Base-by-base conservation (phyloP, 2,113 vertebrate species). In the Delphinus delphis region DNA sequence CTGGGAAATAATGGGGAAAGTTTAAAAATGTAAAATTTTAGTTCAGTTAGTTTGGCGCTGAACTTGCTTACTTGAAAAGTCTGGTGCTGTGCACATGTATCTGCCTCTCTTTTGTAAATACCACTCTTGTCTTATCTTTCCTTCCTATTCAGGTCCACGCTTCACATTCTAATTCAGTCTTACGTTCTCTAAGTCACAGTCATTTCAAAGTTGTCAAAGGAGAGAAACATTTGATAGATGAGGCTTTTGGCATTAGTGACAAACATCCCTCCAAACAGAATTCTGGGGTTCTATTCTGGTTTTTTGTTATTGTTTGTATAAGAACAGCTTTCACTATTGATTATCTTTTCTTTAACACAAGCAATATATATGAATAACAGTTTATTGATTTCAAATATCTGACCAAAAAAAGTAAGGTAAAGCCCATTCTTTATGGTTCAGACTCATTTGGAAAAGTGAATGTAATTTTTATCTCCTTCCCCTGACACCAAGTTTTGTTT, bases 41-140 rank as follows among this genome's bases (percentile, higher is more conserved):
- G 53, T 89, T 97, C 74, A 41, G 31, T 82, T 94, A 65, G 50
- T 85, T 85, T 62, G 73, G 71, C 44, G 65, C 88, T 97, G 95
- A 97, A 76, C 87, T 93, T 73, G 80, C 63, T 97, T 98, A 97
- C 97, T 97, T 97, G 96, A 98, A 95, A 87, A 96, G 41, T 81
- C 95, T 94, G 97, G 97, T 97, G 96, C 96, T 98, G 87, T 33
- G 94, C 95, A 79, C 82, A 41, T 38, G 2, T 44, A 50, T 73
- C 92, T 97, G 92, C 97, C 87, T 89, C 95, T 79, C 58, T 93
- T 92, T 23, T 90, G 97, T 95, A 63, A 76, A 86, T 79, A 86
- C 60, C 80, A 28, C 60, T 71, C 41, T 38, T 18, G 0, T 47
- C 79, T 71, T 50, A 1, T 25, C 81, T 53, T 79, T 41, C 47